These are phyloP conservation scores for Melinopterus prodromus DNA, from an alignment of 2,888 invertebrate genomes.

Conservation along the genomic window DNA sequence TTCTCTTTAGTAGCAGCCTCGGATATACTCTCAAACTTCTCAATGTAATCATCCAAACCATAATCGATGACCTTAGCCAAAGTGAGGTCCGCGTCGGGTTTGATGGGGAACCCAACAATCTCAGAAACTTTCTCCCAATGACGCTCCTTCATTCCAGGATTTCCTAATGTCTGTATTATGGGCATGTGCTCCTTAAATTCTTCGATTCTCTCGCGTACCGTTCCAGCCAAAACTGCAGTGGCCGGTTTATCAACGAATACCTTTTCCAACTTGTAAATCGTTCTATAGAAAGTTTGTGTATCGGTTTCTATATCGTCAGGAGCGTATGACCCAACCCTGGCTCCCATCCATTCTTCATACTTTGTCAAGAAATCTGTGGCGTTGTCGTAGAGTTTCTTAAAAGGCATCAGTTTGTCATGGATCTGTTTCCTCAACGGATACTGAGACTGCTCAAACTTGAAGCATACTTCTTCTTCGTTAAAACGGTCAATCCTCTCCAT, in stretches of 20 bases:
- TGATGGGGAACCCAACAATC: conserved; percentile 91
- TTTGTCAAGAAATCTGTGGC: conserved; percentile 86
- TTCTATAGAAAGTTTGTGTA: conserved; percentile 73
- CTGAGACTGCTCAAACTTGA: conserved; percentile 86
- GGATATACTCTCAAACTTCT: conserved; percentile 90
- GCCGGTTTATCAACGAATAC: conserved; percentile 80
- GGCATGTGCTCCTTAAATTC: conserved; percentile 89
- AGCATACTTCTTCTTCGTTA: conserved; percentile 90
- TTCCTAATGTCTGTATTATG: conserved; percentile 91
- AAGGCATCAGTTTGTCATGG: conserved; percentile 84
- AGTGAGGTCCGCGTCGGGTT: conserved; percentile 82
- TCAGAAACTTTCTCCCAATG: conserved; percentile 97
- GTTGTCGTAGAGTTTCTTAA: conserved; percentile 88
- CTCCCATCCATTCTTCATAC: conserved; percentile 85
- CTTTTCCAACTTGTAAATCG: conserved; percentile 89
- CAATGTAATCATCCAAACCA: conserved; percentile 85
- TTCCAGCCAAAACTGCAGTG: conserved; percentile 75
- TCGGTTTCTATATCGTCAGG: conserved; percentile 90
- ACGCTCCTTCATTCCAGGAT: conserved; percentile 90
- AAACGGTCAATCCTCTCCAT: conserved; percentile 85
- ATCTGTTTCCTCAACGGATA: conserved; percentile 85
- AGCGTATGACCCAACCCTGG: conserved; percentile 82
- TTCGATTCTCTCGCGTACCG: conserved; percentile 76
- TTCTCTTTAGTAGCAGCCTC: conserved; percentile 97
- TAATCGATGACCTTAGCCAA: conserved; percentile 89